phyloP scores from a whole-genome alignment of 2,888 invertebrate species.

The Drosophila mayaguana region DNA sequence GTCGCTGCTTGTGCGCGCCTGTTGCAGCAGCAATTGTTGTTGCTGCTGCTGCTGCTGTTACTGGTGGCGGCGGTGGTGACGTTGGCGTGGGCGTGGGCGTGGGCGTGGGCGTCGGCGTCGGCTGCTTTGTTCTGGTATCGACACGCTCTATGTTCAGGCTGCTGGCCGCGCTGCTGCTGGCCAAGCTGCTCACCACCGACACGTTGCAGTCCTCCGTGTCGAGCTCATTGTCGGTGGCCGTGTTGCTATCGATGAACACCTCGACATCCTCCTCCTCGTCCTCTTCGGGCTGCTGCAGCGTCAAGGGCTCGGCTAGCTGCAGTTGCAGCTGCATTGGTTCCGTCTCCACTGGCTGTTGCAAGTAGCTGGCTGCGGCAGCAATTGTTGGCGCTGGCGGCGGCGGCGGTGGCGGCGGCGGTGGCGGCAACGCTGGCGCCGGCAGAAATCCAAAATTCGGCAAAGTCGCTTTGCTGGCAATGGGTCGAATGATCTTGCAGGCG shows the following conservation, averaged over 20 bases:
- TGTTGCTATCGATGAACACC: constrained; percentile 81
- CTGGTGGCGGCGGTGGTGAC: background rate
- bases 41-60: constrained; percentile 3
- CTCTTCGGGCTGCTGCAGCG: background rate
- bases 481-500: constrained; percentile 86
- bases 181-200: constrained; percentile 68
- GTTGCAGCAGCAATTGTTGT: constrained; percentile 14
- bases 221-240: constrained; percentile 68
- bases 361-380: constrained; percentile 10
- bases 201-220: constrained; percentile 72
- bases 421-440: constrained; percentile 57
- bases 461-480: constrained; percentile 86
- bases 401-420: background rate
- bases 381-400: constrained; percentile 7
- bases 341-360: constrained; percentile 12
- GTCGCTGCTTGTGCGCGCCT: constrained; percentile 25
- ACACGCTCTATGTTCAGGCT: constrained; percentile 67
- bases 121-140: constrained; percentile 29
- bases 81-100: background rate
- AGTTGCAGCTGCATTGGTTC: constrained; percentile 2
- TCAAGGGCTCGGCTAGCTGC: constrained; percentile 3
- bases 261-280: constrained; percentile 79
- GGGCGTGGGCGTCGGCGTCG: background rate
- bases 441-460: constrained; percentile 83
- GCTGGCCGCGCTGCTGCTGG: constrained; percentile 69